Conservation (phyloP, 92 coral and sea anemone species). For the Phenganax marumi region DNA sequence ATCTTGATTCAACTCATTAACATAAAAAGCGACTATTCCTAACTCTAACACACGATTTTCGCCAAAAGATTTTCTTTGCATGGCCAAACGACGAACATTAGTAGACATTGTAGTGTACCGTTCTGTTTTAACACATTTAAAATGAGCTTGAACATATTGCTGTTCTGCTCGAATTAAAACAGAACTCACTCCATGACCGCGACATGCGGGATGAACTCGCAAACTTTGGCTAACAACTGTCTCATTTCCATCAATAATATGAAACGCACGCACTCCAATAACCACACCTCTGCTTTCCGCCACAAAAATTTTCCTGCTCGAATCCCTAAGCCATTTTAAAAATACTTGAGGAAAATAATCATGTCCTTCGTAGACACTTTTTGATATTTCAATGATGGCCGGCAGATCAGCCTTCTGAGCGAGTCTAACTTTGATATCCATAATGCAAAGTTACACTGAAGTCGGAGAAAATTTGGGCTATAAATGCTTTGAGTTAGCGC, state of each 20-base stretch:
- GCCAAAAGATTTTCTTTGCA: constrained; percentile 74
- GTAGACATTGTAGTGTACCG: constrained; percentile 95
- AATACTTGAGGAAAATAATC: constrained; percentile 89
- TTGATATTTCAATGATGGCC: constrained; percentile 76
- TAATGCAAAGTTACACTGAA: not conserved
- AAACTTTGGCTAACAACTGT: constrained; percentile 88
- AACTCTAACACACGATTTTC: constrained; percentile 78
- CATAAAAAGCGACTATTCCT: constrained; percentile 82
- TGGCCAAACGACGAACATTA: constrained; percentile 85
- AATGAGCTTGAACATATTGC: constrained; percentile 62
- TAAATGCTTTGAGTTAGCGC: too few relatives aligned
- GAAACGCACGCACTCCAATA: constrained; percentile 84
- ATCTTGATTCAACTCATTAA: constrained; percentile 36
- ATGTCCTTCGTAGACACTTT: constrained; percentile 85
- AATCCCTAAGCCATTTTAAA: constrained; percentile 66
- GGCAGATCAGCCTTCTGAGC: constrained; percentile 67
- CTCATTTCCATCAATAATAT: constrained; percentile 77
- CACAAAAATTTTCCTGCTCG: constrained; percentile 70
- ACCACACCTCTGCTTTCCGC: constrained; percentile 70
- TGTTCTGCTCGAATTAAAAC: constrained; percentile 74
- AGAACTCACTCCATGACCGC: constrained; percentile 84
- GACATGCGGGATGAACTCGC: constrained; percentile 83
- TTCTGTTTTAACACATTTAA: constrained; percentile 73
- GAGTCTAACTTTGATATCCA: constrained; percentile 66
- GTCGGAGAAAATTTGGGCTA: too few relatives aligned